Evolutionary conservation across 2,888 invertebrate species (phyloP).

Genomic region (Rhingia campestris): DNA sequence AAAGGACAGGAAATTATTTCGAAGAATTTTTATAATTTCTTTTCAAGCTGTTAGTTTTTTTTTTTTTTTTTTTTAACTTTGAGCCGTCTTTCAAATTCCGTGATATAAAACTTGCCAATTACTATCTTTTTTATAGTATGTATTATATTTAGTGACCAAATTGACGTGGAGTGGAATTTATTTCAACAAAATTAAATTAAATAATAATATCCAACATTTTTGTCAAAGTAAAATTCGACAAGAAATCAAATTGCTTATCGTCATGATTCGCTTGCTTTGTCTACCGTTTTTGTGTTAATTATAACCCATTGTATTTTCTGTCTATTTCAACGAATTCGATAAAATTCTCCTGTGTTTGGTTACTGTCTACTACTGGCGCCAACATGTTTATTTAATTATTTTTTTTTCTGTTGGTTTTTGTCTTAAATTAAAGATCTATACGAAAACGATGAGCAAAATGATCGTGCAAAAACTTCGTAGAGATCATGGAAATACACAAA

Average conservation of each 20-base stretch:
- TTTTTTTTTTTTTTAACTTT: slow-evolving; percentile 11
- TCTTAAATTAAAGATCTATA: slow-evolving; percentile 56
- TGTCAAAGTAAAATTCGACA: slow-evolving; percentile 25
- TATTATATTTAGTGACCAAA: neutral
- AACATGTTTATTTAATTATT: slow-evolving; percentile 70
- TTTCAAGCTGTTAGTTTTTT: neutral
- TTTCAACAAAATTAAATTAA: neutral
- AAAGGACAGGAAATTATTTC: no score
- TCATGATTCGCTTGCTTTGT: slow-evolving; percentile 37
- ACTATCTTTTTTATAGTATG: neutral
- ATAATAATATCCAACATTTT: slow-evolving; percentile 24
- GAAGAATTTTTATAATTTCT: no score
- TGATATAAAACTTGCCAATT: slow-evolving; percentile 31
- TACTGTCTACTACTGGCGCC: slow-evolving; percentile 65
- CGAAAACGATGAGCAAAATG: neutral
- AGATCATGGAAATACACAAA: slow-evolving; percentile 9
- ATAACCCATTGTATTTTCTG: slow-evolving; percentile 36
- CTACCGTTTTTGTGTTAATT: slow-evolving; percentile 60
- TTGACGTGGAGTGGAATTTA: no score
- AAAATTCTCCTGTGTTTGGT: slow-evolving; percentile 20
- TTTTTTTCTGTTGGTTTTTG: slow-evolving; percentile 1
- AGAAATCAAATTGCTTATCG: slow-evolving; percentile 30
- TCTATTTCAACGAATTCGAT: slow-evolving; percentile 28
- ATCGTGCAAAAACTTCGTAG: slow-evolving; percentile 28
- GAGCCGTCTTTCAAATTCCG: slow-evolving; percentile 13